phyloP scores from a whole-genome alignment of 1,140 invertebrate species.

The Drosophila willistoni region DNA sequence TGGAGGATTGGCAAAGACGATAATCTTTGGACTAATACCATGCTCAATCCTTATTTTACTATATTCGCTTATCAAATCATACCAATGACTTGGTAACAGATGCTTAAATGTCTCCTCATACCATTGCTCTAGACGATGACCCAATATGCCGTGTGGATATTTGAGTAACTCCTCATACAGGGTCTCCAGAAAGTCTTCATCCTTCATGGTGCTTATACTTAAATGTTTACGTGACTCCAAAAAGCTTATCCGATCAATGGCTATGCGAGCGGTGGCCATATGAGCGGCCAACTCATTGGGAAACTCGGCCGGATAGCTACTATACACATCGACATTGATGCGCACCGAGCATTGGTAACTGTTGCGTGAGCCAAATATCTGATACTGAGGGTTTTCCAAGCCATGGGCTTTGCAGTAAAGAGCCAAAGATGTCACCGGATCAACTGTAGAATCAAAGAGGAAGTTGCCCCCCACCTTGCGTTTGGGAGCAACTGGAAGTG shows the following conservation, averaged over 20 bases:
- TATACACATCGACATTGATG: slow-evolving; percentile 57
- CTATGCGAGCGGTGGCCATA: slow-evolving; percentile 52
- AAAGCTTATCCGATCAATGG: slow-evolving; percentile 63
- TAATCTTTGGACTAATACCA: slow-evolving; percentile 47
- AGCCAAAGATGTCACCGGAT: slow-evolving; percentile 48
- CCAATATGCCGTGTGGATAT: slow-evolving; percentile 72
- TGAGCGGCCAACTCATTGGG: slow-evolving; percentile 43
- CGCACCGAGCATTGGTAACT: slow-evolving; percentile 58
- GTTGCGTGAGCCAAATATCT: slow-evolving; percentile 32
- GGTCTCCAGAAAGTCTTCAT: slow-evolving; percentile 62
- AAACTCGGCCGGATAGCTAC: slow-evolving; percentile 72
- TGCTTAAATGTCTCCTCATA: slow-evolving; percentile 65
- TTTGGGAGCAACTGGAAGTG: too few relatives aligned
- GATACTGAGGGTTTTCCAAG: slow-evolving; percentile 49
- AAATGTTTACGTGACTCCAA: slow-evolving; percentile 48
- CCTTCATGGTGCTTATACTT: slow-evolving; percentile 42
- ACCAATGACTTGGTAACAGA: slow-evolving; percentile 73
- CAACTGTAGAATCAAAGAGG: slow-evolving; percentile 30
- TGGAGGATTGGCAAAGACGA: slow-evolving; percentile 66
- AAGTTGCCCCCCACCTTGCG: neutral
- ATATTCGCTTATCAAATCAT: slow-evolving; percentile 52
- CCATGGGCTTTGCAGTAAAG: slow-evolving; percentile 56
- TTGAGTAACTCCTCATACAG: slow-evolving; percentile 62
- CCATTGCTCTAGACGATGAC: slow-evolving; percentile 71
- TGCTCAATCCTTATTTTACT: slow-evolving; percentile 63